Conservation (phyloP, 2,797 vertebrate species). For the Anguilla pacifica region DNA sequence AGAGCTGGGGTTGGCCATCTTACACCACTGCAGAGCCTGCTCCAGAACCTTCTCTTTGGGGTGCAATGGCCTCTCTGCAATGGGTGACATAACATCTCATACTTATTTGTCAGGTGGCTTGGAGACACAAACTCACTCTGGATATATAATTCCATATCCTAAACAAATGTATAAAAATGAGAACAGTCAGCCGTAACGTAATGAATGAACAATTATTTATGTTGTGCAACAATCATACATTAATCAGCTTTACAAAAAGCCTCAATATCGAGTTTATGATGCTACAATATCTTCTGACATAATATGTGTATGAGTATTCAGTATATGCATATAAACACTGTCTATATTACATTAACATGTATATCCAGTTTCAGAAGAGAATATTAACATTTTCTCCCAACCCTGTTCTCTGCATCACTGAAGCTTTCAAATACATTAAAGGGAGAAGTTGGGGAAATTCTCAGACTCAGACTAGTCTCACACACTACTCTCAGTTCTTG, state of each 20-base stretch:
- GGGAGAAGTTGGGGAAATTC: background rate
- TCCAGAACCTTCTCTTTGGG: constrained; percentile 96
- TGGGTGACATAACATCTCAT: background rate
- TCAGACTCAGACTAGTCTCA: background rate
- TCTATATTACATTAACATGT: no score
- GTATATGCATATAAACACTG: background rate
- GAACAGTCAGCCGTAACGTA: background rate
- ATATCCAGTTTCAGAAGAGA: no score
- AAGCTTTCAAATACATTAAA: background rate
- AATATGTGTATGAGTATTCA: background rate
- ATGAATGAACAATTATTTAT: background rate
- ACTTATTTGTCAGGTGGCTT: background rate
- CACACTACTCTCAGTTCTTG: background rate
- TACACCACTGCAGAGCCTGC: constrained; percentile 95
- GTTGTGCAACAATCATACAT: background rate
- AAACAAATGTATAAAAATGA: background rate
- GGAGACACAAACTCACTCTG: background rate
- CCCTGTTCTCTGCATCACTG: background rate
- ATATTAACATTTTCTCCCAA: background rate
- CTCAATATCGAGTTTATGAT: background rate
- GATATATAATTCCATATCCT: background rate
- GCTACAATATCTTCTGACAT: background rate
- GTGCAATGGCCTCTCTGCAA: constrained; percentile 87
- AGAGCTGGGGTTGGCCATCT: constrained; percentile 87
- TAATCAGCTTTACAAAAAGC: background rate